Percentiles rank a stretch among this genome's conserved stretches.
phyloP scores from a whole-genome alignment of 2,797 vertebrate genomes.

The Sebastes cheni region DNA sequence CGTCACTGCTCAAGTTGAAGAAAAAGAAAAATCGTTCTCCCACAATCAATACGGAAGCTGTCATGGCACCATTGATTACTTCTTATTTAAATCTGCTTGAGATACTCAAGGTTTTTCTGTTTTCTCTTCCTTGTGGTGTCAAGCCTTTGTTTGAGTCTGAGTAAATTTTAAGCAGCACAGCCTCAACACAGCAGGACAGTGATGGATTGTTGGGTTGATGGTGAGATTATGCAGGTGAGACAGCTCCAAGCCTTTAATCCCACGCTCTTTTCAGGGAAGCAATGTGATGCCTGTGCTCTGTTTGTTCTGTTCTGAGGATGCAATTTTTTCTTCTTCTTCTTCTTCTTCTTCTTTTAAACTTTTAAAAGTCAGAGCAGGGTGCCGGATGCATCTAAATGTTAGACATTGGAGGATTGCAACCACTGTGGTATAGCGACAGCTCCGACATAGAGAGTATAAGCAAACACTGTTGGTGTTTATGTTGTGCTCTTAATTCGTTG shows the following conservation, averaged over 20 bases:
- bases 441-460: slow-evolving; percentile 23
- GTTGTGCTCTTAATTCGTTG: slow-evolving; percentile 18
- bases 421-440: slow-evolving; percentile 29
- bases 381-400: slow-evolving; percentile 35
- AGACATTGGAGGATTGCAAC: slow-evolving; percentile 12
- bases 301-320: slow-evolving; percentile 40
- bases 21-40: slow-evolving; percentile 29
- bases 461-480: slow-evolving; percentile 37
- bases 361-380: slow-evolving; percentile 26
- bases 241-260: slow-evolving; percentile 70
- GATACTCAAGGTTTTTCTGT: slow-evolving; percentile 36
- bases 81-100: slow-evolving; percentile 57
- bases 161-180: slow-evolving; percentile 44
- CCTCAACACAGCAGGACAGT: slow-evolving; percentile 45
- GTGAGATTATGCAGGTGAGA: slow-evolving; percentile 71
- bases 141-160: slow-evolving; percentile 43
- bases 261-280: slow-evolving; percentile 54
- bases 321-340: slow-evolving; percentile 12
- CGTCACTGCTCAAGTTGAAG: slow-evolving; percentile 40
- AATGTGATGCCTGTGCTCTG: slow-evolving; percentile 29
- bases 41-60: slow-evolving; percentile 61
- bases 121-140: slow-evolving; percentile 36
- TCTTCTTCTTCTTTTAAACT: slow-evolving; percentile 30
- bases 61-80: slow-evolving; percentile 57
- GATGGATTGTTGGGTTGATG: slow-evolving; percentile 67